A percentile compares a stretch with the other conserved stretches of the same genome.
These are phyloP conservation scores for Syngnathus rostellatus DNA, from an alignment of 2,797 vertebrate genomes.

Conservation along the genomic window DNA sequence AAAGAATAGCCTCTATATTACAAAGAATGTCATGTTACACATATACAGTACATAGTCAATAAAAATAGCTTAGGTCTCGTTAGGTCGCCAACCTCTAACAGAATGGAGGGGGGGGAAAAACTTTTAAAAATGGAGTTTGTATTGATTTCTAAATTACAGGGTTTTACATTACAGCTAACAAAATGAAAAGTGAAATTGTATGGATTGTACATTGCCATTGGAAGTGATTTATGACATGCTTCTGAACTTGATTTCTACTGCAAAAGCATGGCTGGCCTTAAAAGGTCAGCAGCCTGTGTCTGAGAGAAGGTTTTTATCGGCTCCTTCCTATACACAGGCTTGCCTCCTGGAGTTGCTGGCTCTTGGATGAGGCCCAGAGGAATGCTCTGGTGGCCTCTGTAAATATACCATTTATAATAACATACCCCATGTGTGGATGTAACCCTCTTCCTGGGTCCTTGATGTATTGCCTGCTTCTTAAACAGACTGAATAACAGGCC, in stretches of 20 bases:
- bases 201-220: constrained; percentile 25
- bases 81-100: neutral
- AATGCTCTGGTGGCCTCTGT: constrained; percentile 68
- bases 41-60: constrained; percentile 69
- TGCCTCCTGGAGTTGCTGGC: constrained; percentile 44
- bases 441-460: constrained; percentile 67
- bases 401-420: constrained; percentile 73
- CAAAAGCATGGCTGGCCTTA: constrained; percentile 46
- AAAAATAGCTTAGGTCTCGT: constrained; percentile 64
- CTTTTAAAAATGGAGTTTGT: constrained; percentile 7
- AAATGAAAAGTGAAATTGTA: constrained; percentile 33
- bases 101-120: neutral
- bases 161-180: neutral
- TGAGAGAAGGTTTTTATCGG: constrained; percentile 37
- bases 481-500: constrained; percentile 49
- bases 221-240: constrained; percentile 23
- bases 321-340: constrained; percentile 40
- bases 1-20: constrained; percentile 53
- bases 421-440: constrained; percentile 63
- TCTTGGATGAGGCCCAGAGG: constrained; percentile 63
- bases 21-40: constrained; percentile 64
- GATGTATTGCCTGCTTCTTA: constrained; percentile 54
- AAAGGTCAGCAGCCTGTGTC: constrained; percentile 38
- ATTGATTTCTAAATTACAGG: constrained; percentile 24
- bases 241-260: constrained; percentile 33